A percentile compares a stretch with the other conserved stretches of the same genome.
Evolutionary conservation across 1,140 invertebrate genomes (phyloP).

Genomic region (Meteorus sp.): DNA sequence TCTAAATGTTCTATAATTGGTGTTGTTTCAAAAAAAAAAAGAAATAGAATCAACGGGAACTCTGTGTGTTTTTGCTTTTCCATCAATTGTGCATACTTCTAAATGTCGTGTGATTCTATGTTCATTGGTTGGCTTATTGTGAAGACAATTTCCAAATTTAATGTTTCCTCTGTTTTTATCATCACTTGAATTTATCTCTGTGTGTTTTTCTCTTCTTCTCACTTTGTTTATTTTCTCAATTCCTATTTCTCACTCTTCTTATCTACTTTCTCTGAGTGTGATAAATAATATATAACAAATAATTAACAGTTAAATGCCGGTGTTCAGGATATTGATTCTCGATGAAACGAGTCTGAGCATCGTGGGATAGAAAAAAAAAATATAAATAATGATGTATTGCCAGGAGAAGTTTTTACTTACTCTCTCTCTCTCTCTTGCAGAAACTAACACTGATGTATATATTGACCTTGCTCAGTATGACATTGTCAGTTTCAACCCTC

Average conservation of each 20-base stretch:
- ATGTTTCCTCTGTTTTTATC: neutral
- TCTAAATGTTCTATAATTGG: too few relatives aligned
- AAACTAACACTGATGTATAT: conserved; percentile 61
- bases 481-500: conserved; percentile 58
- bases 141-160: conserved; percentile 4
- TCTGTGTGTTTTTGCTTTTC: neutral
- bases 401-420: neutral
- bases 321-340: neutral
- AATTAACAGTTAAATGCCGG: neutral
- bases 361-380: neutral
- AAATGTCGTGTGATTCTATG: neutral
- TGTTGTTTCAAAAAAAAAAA: neutral
- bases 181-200: neutral
- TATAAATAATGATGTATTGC: too few relatives aligned
- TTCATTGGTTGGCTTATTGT: neutral
- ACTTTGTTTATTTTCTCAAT: neutral
- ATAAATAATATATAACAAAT: neutral
- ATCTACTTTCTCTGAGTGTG: conserved; percentile 2
- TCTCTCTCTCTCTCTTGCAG: conserved; percentile 29
- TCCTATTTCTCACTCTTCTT: too few relatives aligned
- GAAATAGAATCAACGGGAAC: neutral
- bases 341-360: neutral
- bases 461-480: conserved; percentile 61
- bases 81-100: neutral
- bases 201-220: neutral